These are phyloP conservation scores for Netelia virgata DNA, from an alignment of 2,888 invertebrate species.

Conservation along the genomic window DNA sequence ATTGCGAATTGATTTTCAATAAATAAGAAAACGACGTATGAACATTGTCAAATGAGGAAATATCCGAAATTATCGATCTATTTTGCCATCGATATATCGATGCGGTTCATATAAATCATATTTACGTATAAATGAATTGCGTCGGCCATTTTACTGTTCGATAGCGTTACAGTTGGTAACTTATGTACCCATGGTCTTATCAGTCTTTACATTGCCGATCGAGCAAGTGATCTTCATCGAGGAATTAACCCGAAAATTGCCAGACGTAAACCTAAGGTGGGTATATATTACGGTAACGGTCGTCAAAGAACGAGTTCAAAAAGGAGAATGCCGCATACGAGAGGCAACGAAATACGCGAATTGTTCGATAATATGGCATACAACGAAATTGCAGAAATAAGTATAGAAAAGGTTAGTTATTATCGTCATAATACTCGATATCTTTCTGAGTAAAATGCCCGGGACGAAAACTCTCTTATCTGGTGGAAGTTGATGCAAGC, in stretches of 20 bases:
- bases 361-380: slow-evolving; percentile 65
- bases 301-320: slow-evolving; percentile 24
- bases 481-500: background rate
- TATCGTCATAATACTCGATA: background rate
- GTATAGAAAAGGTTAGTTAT: slow-evolving; percentile 49
- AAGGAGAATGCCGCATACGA: slow-evolving; percentile 56
- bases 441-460: background rate
- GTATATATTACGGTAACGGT: background rate
- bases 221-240: background rate
- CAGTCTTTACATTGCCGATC: slow-evolving; percentile 10
- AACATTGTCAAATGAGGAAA: slow-evolving; percentile 15
- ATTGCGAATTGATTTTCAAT: slow-evolving; percentile 68
- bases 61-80: slow-evolving; percentile 16
- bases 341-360: slow-evolving; percentile 61
- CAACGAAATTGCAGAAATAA: slow-evolving; percentile 62
- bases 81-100: background rate
- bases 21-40: slow-evolving; percentile 67
- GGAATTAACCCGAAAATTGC: slow-evolving; percentile 19
- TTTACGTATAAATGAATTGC: too few species aligned
- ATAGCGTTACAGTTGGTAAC: background rate
- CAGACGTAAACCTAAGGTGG: background rate
- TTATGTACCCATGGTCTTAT: background rate
- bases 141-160: too few species aligned
- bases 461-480: slow-evolving; percentile 20
- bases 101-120: too few species aligned